A percentile compares a stretch with the other conserved stretches of the same genome.
Conservation (phyloP, 2,888 invertebrate species). For the Melipona beecheii region DNA sequence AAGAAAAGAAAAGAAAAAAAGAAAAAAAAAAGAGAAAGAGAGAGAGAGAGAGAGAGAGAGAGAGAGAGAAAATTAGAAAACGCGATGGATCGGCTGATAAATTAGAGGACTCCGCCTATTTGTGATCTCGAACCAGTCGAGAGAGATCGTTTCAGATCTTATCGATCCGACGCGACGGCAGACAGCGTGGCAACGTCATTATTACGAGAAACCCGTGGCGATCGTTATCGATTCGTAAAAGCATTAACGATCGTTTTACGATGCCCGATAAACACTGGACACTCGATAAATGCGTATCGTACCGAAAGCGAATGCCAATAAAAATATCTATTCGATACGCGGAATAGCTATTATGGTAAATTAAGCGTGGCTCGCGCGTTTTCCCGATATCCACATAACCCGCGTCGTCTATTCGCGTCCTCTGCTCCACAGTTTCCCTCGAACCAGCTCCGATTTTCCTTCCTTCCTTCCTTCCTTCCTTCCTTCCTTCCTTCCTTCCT, state of each 20-base stretch:
- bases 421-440: neutral
- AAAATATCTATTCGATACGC: slow-evolving; percentile 56
- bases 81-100: slow-evolving; percentile 24
- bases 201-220: slow-evolving; percentile 58
- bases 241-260: slow-evolving; percentile 66
- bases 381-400: neutral
- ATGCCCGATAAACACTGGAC: slow-evolving; percentile 49
- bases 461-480: too few relatives aligned
- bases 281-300: slow-evolving; percentile 45
- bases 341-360: slow-evolving; percentile 48
- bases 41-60: too few relatives aligned
- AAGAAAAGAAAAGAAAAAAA: rapidly evolving
- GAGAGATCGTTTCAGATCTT: slow-evolving; percentile 62
- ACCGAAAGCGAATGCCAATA: slow-evolving; percentile 57
- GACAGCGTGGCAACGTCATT: slow-evolving; percentile 62
- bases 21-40: too few relatives aligned
- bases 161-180: slow-evolving; percentile 55
- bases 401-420: too few relatives aligned
- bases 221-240: slow-evolving; percentile 69
- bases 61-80: neutral
- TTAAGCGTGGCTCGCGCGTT: slow-evolving; percentile 27
- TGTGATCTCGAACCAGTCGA: slow-evolving; percentile 52
- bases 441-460: neutral
- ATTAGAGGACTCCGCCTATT: slow-evolving; percentile 31
- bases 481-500: too few relatives aligned